Conservation (phyloP, 2,113 vertebrate species). For the Abramis brama region DNA sequence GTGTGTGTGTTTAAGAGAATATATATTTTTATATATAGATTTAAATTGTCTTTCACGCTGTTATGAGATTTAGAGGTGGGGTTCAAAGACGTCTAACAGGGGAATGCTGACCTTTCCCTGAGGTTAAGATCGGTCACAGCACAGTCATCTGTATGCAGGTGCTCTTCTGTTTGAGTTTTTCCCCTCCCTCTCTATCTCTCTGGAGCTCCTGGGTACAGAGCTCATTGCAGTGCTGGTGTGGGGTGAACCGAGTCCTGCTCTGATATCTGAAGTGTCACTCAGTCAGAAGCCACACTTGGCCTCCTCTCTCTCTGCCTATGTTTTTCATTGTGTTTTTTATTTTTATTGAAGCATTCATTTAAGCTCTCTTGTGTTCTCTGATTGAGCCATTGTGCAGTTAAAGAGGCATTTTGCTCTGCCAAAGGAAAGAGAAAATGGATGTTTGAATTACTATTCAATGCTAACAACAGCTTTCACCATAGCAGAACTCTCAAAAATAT, state of each 20-base stretch:
- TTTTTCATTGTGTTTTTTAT: constrained; percentile 53
- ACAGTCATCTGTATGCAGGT: constrained; percentile 40
- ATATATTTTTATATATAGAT: background rate
- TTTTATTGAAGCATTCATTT: constrained; percentile 13
- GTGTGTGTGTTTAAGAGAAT: no score
- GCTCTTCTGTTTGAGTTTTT: constrained; percentile 53
- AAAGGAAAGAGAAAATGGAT: constrained; percentile 18
- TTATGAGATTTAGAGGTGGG: constrained; percentile 12
- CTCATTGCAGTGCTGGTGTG: constrained; percentile 71
- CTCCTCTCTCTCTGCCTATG: background rate
- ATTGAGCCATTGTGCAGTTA: constrained; percentile 40
- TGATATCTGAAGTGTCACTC: constrained; percentile 70
- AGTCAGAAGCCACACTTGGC: constrained; percentile 43
- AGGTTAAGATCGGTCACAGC: background rate
- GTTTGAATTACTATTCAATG: background rate
- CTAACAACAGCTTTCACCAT: background rate
- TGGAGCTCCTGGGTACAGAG: constrained; percentile 48
- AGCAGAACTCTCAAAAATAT: background rate
- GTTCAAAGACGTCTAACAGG: background rate
- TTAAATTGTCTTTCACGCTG: constrained; percentile 65
- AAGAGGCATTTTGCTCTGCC: constrained; percentile 18
- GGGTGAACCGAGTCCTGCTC: constrained; percentile 66
- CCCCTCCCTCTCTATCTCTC: constrained; percentile 36
- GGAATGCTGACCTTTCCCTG: constrained; percentile 47
- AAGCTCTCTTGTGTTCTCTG: constrained; percentile 13